phyloP scores from a whole-genome alignment of 2,888 invertebrate genomes.

The Tachina grossa region DNA sequence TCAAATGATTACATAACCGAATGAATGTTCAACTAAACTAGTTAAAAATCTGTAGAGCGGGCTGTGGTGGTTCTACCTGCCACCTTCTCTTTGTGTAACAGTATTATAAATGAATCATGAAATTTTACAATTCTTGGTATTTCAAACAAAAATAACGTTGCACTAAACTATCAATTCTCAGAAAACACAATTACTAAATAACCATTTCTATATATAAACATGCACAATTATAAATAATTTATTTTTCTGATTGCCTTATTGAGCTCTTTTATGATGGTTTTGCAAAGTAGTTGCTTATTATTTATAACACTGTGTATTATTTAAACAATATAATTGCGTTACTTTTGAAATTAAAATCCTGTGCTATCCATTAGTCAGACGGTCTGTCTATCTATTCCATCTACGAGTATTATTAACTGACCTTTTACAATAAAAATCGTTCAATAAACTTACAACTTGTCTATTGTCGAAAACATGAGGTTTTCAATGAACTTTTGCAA shows the following conservation, averaged over 20 bases:
- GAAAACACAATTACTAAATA: too few relatives aligned
- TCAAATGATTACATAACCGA: too few relatives aligned
- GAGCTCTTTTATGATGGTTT: background rate
- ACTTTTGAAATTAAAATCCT: background rate
- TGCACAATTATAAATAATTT: background rate
- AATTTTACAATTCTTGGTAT: too few relatives aligned
- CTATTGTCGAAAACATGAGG: constrained; percentile 15
- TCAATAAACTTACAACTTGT: constrained; percentile 53
- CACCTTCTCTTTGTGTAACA: too few relatives aligned
- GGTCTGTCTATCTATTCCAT: background rate
- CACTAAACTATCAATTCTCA: too few relatives aligned
- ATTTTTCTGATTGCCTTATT: background rate
- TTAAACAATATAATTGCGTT: background rate
- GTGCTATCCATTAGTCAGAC: background rate
- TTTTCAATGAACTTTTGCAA: constrained; percentile 45
- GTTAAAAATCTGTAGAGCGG: too few relatives aligned
- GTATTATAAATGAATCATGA: too few relatives aligned
- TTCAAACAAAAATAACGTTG: too few relatives aligned
- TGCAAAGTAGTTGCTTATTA: background rate
- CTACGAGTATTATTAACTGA: constrained; percentile 43
- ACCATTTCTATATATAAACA: background rate
- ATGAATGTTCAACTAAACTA: too few relatives aligned
- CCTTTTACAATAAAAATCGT: constrained; percentile 54
- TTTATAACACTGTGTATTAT: background rate
- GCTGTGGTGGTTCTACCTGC: too few relatives aligned